Evolutionary conservation across 2,113 vertebrate species (phyloP).

Genomic region (Felis chaus): DNA sequence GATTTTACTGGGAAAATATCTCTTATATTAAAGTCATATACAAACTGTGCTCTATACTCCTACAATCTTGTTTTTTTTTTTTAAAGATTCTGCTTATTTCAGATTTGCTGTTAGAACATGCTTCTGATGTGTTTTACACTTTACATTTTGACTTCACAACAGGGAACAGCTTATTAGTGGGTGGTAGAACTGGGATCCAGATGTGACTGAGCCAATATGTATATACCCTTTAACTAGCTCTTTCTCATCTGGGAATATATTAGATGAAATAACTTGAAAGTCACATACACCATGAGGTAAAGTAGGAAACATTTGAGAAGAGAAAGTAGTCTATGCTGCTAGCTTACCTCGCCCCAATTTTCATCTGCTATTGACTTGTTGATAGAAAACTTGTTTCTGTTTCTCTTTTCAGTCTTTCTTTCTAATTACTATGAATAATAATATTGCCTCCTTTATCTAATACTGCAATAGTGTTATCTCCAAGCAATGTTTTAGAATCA

Average conservation of each 20-base stretch:
- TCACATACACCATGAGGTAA: background rate
- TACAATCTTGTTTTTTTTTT: conserved; percentile 32
- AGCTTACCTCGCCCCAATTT: background rate
- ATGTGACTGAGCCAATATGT: conserved; percentile 33
- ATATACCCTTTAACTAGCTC: background rate
- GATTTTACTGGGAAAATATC: conserved; percentile 26
- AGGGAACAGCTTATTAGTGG: conserved; percentile 65
- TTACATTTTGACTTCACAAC: conserved; percentile 63
- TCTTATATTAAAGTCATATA: conserved; percentile 59
- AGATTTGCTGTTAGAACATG: conserved; percentile 48
- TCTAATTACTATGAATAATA: background rate
- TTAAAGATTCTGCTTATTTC: conserved; percentile 59
- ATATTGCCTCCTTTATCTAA: background rate
- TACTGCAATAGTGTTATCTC: background rate
- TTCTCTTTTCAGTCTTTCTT: background rate
- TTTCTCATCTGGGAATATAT: background rate
- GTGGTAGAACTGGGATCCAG: conserved; percentile 45
- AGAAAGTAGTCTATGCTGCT: background rate
- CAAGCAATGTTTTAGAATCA: background rate
- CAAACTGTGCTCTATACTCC: conserved; percentile 12
- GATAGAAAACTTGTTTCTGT: background rate
- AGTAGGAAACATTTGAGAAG: background rate
- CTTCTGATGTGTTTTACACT: conserved; percentile 64
- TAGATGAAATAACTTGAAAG: background rate
- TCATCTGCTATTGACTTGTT: background rate